phyloP scores from a whole-genome alignment of 2,113 vertebrate genomes.

The Edolisoma coerulescens region DNA sequence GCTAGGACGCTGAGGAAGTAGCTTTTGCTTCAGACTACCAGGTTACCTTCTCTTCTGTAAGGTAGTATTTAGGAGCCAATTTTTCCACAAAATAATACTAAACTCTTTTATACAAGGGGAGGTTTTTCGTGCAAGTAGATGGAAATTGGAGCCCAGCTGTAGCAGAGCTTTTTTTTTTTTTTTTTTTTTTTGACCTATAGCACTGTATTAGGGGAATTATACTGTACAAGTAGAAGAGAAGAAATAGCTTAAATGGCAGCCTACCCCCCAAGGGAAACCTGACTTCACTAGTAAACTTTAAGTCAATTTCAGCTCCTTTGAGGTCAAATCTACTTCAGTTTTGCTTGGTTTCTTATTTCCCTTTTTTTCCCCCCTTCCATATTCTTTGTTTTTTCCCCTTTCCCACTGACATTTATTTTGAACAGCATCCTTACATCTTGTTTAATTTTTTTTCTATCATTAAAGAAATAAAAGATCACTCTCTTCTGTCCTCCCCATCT shows the following conservation, averaged over 20 bases:
- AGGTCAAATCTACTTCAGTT: slow-evolving; percentile 20
- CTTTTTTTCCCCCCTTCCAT: background rate
- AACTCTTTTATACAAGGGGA: background rate
- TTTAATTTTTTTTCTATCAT: background rate
- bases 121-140: background rate
- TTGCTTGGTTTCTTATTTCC: background rate
- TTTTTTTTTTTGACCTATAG: slow-evolving; percentile 30
- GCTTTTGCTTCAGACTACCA: background rate
- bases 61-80: background rate
- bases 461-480: background rate
- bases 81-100: background rate
- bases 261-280: slow-evolving; percentile 24
- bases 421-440: background rate
- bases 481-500: background rate
- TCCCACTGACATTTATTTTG: background rate
- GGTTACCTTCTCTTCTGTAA: background rate
- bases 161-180: background rate
- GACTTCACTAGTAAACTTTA: slow-evolving; percentile 10
- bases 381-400: background rate
- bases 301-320: slow-evolving; percentile 27
- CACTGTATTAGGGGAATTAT: slow-evolving; percentile 12
- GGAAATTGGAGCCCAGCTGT: background rate
- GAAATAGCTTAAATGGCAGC: slow-evolving; percentile 10
- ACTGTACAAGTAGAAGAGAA: slow-evolving; percentile 2
- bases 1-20: background rate